Conservation (phyloP, 2,113 vertebrate species). For the Cyanistes caeruleus region DNA sequence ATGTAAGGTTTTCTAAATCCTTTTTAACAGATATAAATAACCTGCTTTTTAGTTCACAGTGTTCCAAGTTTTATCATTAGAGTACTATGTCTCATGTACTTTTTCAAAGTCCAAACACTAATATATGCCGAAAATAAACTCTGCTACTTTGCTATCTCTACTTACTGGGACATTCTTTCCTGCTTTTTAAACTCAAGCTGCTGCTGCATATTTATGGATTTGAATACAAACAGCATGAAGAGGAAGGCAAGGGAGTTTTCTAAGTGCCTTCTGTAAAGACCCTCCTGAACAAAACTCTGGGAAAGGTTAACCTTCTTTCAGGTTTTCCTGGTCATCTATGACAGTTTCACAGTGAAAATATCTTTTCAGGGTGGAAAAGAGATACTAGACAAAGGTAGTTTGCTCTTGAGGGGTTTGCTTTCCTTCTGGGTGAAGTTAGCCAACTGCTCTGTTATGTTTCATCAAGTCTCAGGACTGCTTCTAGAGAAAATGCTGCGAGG, state of each 20-base stretch:
- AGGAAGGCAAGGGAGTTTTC: background rate
- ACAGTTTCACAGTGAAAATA: background rate
- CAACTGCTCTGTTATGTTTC: background rate
- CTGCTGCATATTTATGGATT: background rate
- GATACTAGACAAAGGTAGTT: background rate
- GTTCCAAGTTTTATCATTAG: conserved; percentile 12
- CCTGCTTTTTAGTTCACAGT: background rate
- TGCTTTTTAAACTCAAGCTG: background rate
- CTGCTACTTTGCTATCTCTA: background rate
- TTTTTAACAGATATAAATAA: background rate
- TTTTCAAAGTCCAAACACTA: background rate
- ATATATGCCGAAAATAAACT: background rate
- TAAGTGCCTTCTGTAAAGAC: background rate
- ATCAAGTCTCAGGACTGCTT: background rate
- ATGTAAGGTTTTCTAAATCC: background rate
- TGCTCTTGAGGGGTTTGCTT: background rate
- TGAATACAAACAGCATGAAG: background rate
- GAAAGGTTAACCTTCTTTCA: background rate
- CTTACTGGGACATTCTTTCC: background rate
- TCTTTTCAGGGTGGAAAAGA: background rate
- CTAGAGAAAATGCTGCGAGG: background rate
- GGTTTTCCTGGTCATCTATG: background rate
- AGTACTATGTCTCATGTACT: background rate
- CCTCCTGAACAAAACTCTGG: background rate
- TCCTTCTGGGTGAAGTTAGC: background rate